Evolutionary conservation across 2,888 invertebrate genomes (phyloP), one percentile per base, ranked within the genome.

Genomic region (Keiferia lycopersicella): DNA sequence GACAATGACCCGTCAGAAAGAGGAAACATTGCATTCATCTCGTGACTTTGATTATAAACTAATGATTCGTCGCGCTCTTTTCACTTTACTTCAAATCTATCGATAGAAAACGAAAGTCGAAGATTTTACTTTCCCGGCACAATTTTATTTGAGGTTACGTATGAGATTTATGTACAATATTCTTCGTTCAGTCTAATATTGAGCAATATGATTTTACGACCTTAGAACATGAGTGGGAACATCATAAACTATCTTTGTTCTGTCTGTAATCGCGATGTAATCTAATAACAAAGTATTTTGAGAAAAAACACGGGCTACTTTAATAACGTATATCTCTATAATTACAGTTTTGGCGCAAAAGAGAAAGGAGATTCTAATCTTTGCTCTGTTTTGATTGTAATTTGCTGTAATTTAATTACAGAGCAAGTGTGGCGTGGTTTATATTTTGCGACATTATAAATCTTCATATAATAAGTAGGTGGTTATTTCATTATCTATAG

Each of bases 281-380:
- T 56, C 56, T 56, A 56, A 34, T 56, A 56, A 56, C 56, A 56
- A 56, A 56, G 56, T 26, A 14, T 56, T 56, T 56, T 56, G 16
- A 34, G 16, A 34, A 56, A 56, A 16, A 56, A 56, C 56, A n/a
- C 56, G 34, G 34, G 12, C 12, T 2, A 30, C n/a, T 11, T 14
- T 22, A 53, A 22, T 22, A 22, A 34, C 56, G n/a, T n/a, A 7
- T 56, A 56, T 67, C 67, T 41, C 58, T 48, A 39, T 67, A 65
- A 77, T 74, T 71, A 74, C 68, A 70, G 71, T 64, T 65, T 67
- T 60, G 34, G 69, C 73, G 72, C 67, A 71, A 70, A 73, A 79
- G 77, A 77, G 79, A 79, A 78, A 76, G 77, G 77, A 50, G 76
- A 77, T 78, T 45, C 12, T 69, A 72, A 79, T 77, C 76, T 66